phyloP scores from a whole-genome alignment of 2,797 vertebrate species.

The Periparus ater region DNA sequence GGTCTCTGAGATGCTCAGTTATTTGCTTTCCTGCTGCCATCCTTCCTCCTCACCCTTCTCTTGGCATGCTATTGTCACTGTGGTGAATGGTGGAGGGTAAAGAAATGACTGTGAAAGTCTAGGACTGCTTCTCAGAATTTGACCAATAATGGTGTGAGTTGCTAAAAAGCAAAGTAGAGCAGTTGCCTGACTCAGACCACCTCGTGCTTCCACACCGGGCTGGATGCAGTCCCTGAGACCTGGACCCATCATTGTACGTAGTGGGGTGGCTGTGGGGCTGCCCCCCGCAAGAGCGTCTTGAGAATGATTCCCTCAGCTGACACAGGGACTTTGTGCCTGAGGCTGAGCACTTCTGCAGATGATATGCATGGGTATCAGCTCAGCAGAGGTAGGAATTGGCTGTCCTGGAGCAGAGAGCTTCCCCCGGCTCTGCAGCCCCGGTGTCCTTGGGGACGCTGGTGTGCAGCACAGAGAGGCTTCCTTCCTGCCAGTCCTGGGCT shows the following conservation, averaged over 20 bases:
- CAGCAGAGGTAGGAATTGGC: neutral
- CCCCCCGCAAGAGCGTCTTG: neutral
- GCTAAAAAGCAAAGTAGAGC: neutral
- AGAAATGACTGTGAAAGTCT: neutral
- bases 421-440: neutral
- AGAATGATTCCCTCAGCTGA: neutral
- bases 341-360: neutral
- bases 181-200: neutral
- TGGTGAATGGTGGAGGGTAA: neutral
- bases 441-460: neutral
- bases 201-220: neutral
- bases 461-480: rapidly evolving
- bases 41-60: neutral
- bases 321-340: neutral
- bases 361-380: neutral
- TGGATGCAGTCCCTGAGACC: rapidly evolving
- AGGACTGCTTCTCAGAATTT: neutral
- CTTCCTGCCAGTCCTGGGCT: rapidly evolving
- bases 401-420: neutral
- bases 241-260: rapidly evolving
- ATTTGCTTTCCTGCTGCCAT: neutral
- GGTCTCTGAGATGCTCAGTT: neutral
- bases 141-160: neutral
- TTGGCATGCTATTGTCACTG: neutral
- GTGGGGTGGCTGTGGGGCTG: neutral